phyloP scores from a whole-genome alignment of 2,113 vertebrate genomes.

The Equus przewalskii region DNA sequence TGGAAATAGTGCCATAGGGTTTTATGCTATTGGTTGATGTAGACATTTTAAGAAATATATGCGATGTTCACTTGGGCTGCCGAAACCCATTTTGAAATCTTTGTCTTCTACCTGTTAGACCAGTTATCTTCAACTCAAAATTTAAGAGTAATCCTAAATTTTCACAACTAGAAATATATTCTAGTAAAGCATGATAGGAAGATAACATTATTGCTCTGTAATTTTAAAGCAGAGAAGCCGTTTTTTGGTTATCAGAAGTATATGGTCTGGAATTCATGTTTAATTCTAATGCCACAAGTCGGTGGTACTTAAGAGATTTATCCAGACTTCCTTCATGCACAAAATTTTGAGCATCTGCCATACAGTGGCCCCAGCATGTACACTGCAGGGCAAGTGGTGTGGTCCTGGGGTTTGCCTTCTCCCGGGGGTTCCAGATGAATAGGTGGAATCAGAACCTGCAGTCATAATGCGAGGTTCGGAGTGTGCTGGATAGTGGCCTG shows the following conservation, averaged over 20 bases:
- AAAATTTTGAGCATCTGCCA: not conserved
- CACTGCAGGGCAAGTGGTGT: not conserved
- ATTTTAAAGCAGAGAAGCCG: not conserved
- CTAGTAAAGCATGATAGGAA: not conserved
- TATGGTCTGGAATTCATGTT: not conserved
- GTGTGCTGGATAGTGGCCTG: not conserved
- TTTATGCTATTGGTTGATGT: not conserved
- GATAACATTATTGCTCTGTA: not conserved
- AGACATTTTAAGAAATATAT: not conserved
- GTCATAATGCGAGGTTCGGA: not conserved
- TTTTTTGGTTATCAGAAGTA: not conserved
- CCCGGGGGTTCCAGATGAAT: not conserved
- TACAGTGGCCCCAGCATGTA: not conserved
- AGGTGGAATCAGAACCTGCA: not conserved
- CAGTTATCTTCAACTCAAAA: not conserved
- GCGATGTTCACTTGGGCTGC: not conserved
- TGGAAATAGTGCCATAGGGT: not conserved
- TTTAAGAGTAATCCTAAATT: constrained; percentile 9
- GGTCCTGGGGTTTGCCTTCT: not conserved
- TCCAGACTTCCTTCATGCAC: not conserved
- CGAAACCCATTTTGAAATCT: constrained; percentile 42
- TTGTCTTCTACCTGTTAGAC: not conserved
- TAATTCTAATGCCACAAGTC: not conserved
- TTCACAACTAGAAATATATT: not conserved
- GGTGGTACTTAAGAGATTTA: not conserved